A percentile compares a stretch with the other conserved stretches of the same genome.
Conservation (phyloP, 2,888 invertebrate species). For the Harpagoxenus sublaevis region DNA sequence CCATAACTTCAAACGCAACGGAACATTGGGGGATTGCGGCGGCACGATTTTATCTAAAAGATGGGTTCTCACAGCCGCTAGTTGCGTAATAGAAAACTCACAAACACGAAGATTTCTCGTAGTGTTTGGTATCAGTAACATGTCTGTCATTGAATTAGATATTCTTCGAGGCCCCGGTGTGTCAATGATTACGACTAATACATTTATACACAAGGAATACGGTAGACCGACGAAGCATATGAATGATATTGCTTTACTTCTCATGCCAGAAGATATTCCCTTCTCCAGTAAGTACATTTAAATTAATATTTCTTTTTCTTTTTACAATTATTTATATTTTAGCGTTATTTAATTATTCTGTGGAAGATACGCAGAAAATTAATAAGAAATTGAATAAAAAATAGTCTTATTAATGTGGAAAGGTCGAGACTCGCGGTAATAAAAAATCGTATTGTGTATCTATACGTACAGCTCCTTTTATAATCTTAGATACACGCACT, state of each 20-base stretch:
- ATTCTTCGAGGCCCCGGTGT: slow-evolving; percentile 65
- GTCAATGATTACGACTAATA: slow-evolving; percentile 69
- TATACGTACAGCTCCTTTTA: neutral
- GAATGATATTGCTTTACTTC: slow-evolving; percentile 74
- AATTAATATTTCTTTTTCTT: neutral
- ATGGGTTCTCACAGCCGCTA: slow-evolving; percentile 78
- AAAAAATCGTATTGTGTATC: neutral
- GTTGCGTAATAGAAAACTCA: slow-evolving; percentile 65
- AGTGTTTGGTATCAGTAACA: slow-evolving; percentile 70
- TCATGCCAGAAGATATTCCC: slow-evolving; percentile 74
- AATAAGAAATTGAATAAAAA: neutral
- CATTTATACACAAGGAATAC: slow-evolving; percentile 44
- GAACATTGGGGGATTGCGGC: slow-evolving; percentile 64
- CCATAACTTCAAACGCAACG: neutral
- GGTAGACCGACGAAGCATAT: no score
- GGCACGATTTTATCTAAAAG: slow-evolving; percentile 75
- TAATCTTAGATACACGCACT: neutral
- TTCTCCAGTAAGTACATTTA: slow-evolving; percentile 69
- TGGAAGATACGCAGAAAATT: neutral
- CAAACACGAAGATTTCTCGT: slow-evolving; percentile 62
- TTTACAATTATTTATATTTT: neutral
- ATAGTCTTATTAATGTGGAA: neutral
- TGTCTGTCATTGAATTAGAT: slow-evolving; percentile 66
- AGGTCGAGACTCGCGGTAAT: neutral
- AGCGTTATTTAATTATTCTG: neutral